Conservation (phyloP, 1,140 invertebrate genomes). For the Aleiodes sp. region DNA sequence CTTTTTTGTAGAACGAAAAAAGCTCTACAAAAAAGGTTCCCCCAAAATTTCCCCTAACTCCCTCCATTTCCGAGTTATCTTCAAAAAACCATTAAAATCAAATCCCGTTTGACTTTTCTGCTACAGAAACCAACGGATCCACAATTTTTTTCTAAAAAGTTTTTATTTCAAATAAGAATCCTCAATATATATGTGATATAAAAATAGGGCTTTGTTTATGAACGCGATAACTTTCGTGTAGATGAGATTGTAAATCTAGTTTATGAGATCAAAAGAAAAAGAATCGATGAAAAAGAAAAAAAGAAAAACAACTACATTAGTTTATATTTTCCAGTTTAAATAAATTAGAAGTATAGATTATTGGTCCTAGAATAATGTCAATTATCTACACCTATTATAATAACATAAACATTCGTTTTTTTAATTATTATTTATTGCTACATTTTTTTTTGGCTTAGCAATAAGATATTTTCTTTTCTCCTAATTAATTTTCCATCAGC, state of each 20-base stretch:
- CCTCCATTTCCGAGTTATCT: too few species aligned
- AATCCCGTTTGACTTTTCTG: too few species aligned
- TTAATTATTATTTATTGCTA: conserved; percentile 30
- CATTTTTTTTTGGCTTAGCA: conserved; percentile 22
- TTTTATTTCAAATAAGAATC: conserved; percentile 30
- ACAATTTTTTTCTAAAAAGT: conserved; percentile 2
- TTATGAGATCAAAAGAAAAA: not conserved
- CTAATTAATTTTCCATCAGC: conserved; percentile 12
- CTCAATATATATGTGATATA: conserved; percentile 59
- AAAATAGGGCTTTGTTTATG: conserved; percentile 55
- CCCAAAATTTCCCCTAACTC: too few species aligned
- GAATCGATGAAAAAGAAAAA: too few species aligned
- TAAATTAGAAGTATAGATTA: too few species aligned
- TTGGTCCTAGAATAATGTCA: conserved; percentile 26
- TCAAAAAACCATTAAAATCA: too few species aligned
- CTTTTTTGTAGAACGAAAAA: too few species aligned
- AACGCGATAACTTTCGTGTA: conserved; percentile 41
- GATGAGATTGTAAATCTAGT: conserved; percentile 28
- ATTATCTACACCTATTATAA: conserved; percentile 17
- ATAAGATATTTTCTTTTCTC: conserved; percentile 20
- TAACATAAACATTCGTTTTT: conserved; percentile 3
- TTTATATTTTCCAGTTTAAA: too few species aligned
- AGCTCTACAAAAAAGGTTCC: too few species aligned
- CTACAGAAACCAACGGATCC: not conserved
- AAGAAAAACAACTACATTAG: not conserved